Base-by-base conservation (phyloP, 2,888 invertebrate species). In the Limulus polyphemus region DNA sequence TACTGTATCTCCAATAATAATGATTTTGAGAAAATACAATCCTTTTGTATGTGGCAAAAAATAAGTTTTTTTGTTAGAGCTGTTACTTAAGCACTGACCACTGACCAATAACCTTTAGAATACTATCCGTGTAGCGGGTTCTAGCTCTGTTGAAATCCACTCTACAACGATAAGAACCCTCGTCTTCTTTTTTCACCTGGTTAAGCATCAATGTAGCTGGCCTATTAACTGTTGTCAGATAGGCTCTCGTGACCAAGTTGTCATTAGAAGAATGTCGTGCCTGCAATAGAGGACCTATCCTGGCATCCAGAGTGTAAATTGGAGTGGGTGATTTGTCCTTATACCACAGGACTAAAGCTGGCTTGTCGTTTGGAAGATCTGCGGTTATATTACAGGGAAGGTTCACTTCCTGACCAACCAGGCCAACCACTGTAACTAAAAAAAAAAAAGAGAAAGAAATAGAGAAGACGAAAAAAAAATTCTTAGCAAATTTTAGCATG, bases 101-200 rank as follows among this genome's bases (percentile, higher is more conserved):
- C 32, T 32, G 32, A 91, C 91, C 89, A 74, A 90, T 87, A 70
- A 91, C 89, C 69, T 90, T 89, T 73, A 92, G 84, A 79, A 90
- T 91, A 79, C 90, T 90, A 74, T 87, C 83, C 78, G 88, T 87
- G 79, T 88, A 90, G 75, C 89, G 84, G 64, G 91, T 90, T 79
- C 90, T 90, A 67, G 89, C 88, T 77, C 89, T 89, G 68, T 88
- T 82, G 80, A 90, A 91, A 81, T 92, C 91, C 70, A 91, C 88
- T 67, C 91, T 81, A 77, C 91, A 92, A 67, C 91, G 82, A 80
- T 91, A 92, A 71, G 89, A 84, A 72, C 90, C 90, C 76, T 91
- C 90, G 78, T 92, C 91, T 74, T 86, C 85, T 55, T 90, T 82
- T 78, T 88, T 86, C 74, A 91, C 86, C 2, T 63, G 57, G 11